phyloP scores from a whole-genome alignment of 2,113 vertebrate species.

The Pachyramphus minor region DNA sequence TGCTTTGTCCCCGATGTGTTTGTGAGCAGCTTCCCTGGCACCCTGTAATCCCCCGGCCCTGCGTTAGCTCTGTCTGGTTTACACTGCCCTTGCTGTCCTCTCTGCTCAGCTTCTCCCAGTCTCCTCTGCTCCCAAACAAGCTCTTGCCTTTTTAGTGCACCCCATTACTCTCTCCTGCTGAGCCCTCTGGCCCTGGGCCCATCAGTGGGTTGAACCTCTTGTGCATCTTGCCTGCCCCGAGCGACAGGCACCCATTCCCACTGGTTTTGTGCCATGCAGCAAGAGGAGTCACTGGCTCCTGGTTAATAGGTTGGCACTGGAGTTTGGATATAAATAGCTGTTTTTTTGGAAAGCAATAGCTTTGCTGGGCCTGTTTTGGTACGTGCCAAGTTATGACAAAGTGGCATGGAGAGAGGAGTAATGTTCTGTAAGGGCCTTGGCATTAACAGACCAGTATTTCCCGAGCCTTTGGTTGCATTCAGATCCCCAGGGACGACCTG shows the following conservation, averaged over 20 bases:
- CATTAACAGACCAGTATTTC: background rate
- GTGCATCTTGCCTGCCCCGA: background rate
- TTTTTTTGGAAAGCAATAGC: background rate
- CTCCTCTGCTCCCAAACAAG: fast-evolving
- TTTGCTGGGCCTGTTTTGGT: background rate
- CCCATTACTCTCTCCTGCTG: fast-evolving
- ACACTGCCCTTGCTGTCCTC: background rate
- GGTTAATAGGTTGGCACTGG: background rate
- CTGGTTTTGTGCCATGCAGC: background rate
- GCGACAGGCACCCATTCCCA: fast-evolving
- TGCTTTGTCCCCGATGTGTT: constrained; percentile 45
- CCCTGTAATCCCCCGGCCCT: constrained; percentile 49
- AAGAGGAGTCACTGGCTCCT: background rate
- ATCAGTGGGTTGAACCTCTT: fast-evolving
- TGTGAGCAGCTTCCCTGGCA: constrained; percentile 47
- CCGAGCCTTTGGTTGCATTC: background rate
- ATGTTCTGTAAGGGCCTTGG: background rate
- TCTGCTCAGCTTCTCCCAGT: background rate
- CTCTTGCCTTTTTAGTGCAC: background rate
- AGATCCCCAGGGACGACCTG: background rate
- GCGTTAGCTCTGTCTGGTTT: constrained; percentile 57
- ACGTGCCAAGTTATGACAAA: background rate
- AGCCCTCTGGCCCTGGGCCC: fast-evolving
- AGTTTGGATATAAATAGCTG: background rate
- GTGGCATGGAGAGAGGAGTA: background rate